Evolutionary conservation across 2,888 invertebrate species (phyloP), one percentile per base, ranked within the genome.

Genomic region (Anagyrus pseudococci): DNA sequence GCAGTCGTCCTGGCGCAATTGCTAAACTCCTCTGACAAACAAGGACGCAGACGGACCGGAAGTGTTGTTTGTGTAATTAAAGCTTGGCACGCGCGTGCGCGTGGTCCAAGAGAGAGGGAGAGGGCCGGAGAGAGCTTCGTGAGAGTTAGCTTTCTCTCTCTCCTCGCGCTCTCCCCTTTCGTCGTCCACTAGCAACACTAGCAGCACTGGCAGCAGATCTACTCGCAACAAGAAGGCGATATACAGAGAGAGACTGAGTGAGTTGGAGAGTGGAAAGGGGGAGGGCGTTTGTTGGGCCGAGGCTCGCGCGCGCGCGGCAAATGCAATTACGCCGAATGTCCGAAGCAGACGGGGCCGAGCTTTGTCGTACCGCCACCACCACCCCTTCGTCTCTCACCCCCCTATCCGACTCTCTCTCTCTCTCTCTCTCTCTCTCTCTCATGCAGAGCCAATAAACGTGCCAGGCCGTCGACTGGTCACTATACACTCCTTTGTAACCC

Each of bases 321-420:
- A 74, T 73, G 77, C 76, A 77, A 77, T 77, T 75, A 77, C 74
- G 73, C 72, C 68, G 72, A 75, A 75, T 73, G 77, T 77, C 77
- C 76, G 73, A 73, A 75, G 73, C 77, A 77, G 76, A 75, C 15
- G 19, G 75, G 76, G 73, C 75, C 72, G 70, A 70, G 72, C 75
- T 75, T 73, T 72, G 74, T 70, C 74, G 70, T 72, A 33, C 37
- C 23, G 70, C 70, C 48, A 49, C 50, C 33, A 4, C 4, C 8
- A n/a, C 41, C 44, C 22, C 44, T 10, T n/a, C 23, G 47, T 6
- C 43, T 48, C 54, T 17, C 48, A 46, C 49, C 23, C n/a, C 53
- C 44, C 62, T 57, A 71, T 72, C 74, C 74, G 74, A 76, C 74
- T 75, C 74, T 29, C 43, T 33, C 53, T 43, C 55, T 49, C 26